phyloP scores from a whole-genome alignment of 1,140 invertebrate species.

The Diplogasteroides magnus region DNA sequence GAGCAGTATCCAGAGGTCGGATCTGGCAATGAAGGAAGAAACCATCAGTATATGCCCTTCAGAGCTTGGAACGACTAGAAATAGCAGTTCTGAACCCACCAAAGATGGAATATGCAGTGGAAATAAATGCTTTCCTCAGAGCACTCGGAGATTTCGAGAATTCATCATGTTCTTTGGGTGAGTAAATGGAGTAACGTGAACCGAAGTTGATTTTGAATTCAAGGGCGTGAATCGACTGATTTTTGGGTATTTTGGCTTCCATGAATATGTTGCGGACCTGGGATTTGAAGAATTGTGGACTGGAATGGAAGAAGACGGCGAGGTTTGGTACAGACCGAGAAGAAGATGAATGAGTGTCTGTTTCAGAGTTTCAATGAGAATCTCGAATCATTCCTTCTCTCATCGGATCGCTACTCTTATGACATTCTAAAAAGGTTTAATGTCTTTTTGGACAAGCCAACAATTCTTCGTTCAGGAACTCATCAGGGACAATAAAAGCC shows the following conservation, averaged over 20 bases:
- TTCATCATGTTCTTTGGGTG: constrained; percentile 26
- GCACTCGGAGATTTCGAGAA: constrained; percentile 36
- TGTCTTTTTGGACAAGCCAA: not conserved
- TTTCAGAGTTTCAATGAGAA: constrained; percentile 9
- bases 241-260: constrained; percentile 47
- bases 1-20: too few species aligned
- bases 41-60: too few species aligned
- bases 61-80: constrained; percentile 28
- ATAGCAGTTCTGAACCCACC: constrained; percentile 41
- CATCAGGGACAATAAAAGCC: constrained; percentile 21
- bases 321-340: constrained; percentile 25
- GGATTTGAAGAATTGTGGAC: constrained; percentile 37
- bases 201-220: not conserved
- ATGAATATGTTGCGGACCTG: constrained; percentile 35
- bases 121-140: constrained; percentile 32
- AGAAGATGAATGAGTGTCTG: not conserved
- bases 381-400: constrained; percentile 38
- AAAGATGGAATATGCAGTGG: constrained; percentile 32
- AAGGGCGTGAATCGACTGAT: constrained; percentile 35
- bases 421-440: constrained; percentile 28
- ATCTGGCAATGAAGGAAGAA: too few species aligned
- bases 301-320: constrained; percentile 29
- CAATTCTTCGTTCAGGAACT: not conserved
- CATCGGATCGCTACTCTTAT: constrained; percentile 37
- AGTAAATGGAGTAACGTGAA: too few species aligned